Conservation (phyloP, 2,797 vertebrate genomes). For the Sitta carolinensis region DNA sequence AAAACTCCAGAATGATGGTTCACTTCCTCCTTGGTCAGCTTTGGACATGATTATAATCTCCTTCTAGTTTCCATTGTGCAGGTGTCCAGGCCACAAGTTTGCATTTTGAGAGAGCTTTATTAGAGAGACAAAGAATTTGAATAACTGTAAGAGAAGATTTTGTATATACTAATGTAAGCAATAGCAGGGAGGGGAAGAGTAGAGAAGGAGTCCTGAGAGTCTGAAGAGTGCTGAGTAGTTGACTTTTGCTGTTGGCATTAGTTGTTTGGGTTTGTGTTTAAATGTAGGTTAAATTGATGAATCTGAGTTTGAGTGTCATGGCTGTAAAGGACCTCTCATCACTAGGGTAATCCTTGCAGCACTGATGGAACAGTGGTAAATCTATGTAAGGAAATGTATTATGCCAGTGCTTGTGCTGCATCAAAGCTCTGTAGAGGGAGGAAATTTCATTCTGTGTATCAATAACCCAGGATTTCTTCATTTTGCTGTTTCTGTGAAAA, state of each 20-base stretch:
- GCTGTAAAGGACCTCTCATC: background rate
- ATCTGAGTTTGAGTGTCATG: background rate
- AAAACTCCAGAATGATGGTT: background rate
- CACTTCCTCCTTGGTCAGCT: slow-evolving; percentile 7
- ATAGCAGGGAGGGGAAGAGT: too few relatives aligned
- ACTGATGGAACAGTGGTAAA: background rate
- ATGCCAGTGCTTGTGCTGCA: background rate
- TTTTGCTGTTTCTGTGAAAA: background rate
- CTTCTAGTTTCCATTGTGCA: slow-evolving; percentile 30
- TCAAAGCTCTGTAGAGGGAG: background rate
- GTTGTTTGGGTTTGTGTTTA: background rate
- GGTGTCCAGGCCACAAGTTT: background rate
- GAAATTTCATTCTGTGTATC: background rate
- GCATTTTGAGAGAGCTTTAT: background rate
- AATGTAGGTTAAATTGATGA: background rate
- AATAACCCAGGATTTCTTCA: background rate
- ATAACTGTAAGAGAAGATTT: background rate
- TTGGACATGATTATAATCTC: background rate
- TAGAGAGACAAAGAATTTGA: slow-evolving; percentile 19
- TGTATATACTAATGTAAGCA: background rate
- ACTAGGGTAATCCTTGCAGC: background rate
- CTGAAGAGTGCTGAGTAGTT: background rate
- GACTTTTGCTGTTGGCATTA: background rate
- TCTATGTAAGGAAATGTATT: background rate
- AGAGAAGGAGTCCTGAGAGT: background rate